Evolutionary conservation across 2,113 vertebrate species (phyloP), one percentile per base, ranked within the genome.

Genomic region (Oxyruncus cristatus): DNA sequence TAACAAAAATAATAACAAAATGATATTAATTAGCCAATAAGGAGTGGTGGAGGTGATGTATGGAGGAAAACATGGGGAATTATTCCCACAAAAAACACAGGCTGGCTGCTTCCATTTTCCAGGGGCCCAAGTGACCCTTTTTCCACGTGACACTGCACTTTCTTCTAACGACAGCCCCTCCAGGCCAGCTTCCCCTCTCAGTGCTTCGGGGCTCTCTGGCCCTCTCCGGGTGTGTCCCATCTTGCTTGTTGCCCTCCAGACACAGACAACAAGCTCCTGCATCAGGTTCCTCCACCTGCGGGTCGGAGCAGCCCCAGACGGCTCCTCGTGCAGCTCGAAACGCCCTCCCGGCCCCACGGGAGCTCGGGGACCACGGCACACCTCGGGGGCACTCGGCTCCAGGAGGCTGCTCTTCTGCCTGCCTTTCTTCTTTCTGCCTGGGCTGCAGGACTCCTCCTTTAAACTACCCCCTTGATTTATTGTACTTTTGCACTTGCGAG

Each of bases 401-500:
- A 47, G 74, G 26, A 66, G 33, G 19, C 72, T 71, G 41, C 33
- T 84, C 85, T 82, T 82, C 85, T 77, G 46, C 58, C 49, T 84
- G 28, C 3, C 59, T 63, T 56, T 27, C 68, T 88, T 63, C 72
- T 13, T 30, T n/a, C 47, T 89, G 39, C 33, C 32, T 55, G 1
- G 9, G n/a, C 61, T 58, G 3, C 2, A 4, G 78, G 62, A 32
- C 66, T 85, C 76, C 42, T 92, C 71, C 52, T 81, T 35, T 41
- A 71, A 66, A 20, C 86, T 76, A 58, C 23, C 15, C 32, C 61
- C 53, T 72, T 96, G 92, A 97, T 95, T 92, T 94, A 97, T 84
- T 70, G 61, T 26, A 49, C 65, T 78, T 89, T 66, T 82, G 85
- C 75, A 80, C 83, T 95, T 79, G 35, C 21, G 61, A 95, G 91